phyloP scores from a whole-genome alignment of 2,113 vertebrate species.

The Narcine bancroftii region DNA sequence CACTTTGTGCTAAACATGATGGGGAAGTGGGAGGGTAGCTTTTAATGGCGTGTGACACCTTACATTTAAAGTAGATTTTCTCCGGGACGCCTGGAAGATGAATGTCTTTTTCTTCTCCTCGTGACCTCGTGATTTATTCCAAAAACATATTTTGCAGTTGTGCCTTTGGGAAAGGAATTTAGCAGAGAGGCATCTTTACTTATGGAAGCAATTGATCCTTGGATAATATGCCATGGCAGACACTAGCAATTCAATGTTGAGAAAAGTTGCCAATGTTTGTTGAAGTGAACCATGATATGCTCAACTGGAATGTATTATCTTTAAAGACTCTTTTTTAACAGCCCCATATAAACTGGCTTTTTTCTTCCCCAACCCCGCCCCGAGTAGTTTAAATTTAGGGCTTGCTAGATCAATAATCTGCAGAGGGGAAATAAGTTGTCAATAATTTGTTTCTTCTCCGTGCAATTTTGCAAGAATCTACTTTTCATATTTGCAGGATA shows the following conservation, averaged over 20 bases:
- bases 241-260: neutral
- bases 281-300: constrained; percentile 26
- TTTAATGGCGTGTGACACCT: constrained; percentile 29
- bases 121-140: constrained; percentile 20
- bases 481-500: neutral
- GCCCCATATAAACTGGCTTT: constrained; percentile 13
- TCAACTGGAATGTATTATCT: constrained; percentile 34
- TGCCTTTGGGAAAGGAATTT: constrained; percentile 31
- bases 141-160: neutral
- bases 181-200: constrained; percentile 17
- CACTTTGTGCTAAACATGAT: constrained; percentile 26
- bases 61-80: constrained; percentile 34
- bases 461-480: constrained; percentile 1
- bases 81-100: neutral
- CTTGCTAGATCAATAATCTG: neutral
- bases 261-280: constrained; percentile 20
- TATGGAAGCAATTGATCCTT: neutral
- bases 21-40: constrained; percentile 33
- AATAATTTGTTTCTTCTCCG: neutral
- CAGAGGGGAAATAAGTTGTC: neutral
- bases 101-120: neutral
- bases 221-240: constrained; percentile 16
- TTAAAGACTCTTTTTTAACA: constrained; percentile 33
- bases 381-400: constrained; percentile 14
- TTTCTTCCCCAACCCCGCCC: neutral